Evolutionary conservation across 2,888 invertebrate species (phyloP).

Genomic region (Plebejus argus): DNA sequence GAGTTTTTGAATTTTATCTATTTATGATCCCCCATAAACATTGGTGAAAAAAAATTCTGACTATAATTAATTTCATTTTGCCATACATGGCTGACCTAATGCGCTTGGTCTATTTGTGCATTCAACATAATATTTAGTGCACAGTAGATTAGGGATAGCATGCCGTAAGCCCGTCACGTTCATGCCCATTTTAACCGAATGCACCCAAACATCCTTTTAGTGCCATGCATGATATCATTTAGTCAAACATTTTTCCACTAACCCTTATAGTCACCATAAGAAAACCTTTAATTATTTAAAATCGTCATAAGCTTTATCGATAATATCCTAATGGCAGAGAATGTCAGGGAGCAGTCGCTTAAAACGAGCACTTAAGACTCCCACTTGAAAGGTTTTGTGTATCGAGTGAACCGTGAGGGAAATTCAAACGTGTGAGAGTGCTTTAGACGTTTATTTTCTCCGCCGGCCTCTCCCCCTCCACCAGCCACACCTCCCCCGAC

Average conservation of each 20-base stretch:
- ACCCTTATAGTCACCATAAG: neutral
- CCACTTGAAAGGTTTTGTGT: neutral
- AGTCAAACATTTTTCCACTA: neutral
- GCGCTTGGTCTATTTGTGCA: neutral
- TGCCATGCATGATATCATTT: neutral
- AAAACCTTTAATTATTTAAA: neutral
- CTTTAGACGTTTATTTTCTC: conserved; percentile 36
- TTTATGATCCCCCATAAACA: too few species aligned
- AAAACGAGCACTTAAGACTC: neutral
- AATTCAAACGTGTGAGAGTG: neutral
- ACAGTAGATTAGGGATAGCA: neutral
- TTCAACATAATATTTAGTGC: neutral
- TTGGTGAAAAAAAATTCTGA: too few species aligned
- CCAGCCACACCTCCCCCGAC: conserved; percentile 62
- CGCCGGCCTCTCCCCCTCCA: conserved; percentile 43
- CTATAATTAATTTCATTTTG: too few species aligned
- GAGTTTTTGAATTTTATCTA: too few species aligned
- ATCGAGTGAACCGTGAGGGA: neutral
- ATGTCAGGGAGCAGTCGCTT: neutral
- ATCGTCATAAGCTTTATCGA: neutral
- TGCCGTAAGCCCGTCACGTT: neutral
- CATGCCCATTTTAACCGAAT: neutral
- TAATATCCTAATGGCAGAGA: neutral
- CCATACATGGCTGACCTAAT: too few species aligned
- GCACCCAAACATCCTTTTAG: neutral